A percentile compares a stretch with the other conserved stretches of the same genome.
Evolutionary conservation across 2,797 vertebrate species (phyloP).

Genomic region (Pseudomugil tenellus): DNA sequence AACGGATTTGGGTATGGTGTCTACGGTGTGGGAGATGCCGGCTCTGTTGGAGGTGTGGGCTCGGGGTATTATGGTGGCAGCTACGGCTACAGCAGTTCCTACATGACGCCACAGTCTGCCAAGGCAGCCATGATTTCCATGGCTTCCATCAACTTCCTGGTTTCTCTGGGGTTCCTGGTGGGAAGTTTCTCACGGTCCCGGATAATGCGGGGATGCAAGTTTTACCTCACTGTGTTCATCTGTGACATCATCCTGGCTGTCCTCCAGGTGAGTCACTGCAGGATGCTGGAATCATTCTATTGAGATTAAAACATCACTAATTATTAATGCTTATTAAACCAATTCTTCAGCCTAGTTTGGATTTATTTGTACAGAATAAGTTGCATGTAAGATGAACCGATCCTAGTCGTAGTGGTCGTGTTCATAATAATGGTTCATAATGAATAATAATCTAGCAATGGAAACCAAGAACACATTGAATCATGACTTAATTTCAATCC

Average conservation of each 20-base stretch:
- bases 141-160: slow-evolving; percentile 86
- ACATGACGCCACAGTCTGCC: slow-evolving; percentile 86
- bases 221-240: slow-evolving; percentile 85
- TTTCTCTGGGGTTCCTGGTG: slow-evolving; percentile 84
- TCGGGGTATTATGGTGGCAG: slow-evolving; percentile 78
- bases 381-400: too few relatives aligned
- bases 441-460: too few relatives aligned
- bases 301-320: too few relatives aligned
- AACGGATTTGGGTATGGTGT: slow-evolving; percentile 73
- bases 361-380: too few relatives aligned
- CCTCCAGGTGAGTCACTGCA: slow-evolving; percentile 69
- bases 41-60: slow-evolving; percentile 32
- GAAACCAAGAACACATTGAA: too few relatives aligned
- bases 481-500: too few relatives aligned
- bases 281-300: not conserved
- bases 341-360: too few relatives aligned
- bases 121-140: slow-evolving; percentile 89
- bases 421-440: too few relatives aligned
- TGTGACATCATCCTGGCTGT: slow-evolving; percentile 81
- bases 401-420: too few relatives aligned
- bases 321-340: too few relatives aligned
- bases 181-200: slow-evolving; percentile 81
- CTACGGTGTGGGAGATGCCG: slow-evolving; percentile 45
- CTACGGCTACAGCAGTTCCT: slow-evolving; percentile 78
- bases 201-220: slow-evolving; percentile 77